phyloP scores from a whole-genome alignment of 1,140 invertebrate species.

The Semibalanus balanoides region DNA sequence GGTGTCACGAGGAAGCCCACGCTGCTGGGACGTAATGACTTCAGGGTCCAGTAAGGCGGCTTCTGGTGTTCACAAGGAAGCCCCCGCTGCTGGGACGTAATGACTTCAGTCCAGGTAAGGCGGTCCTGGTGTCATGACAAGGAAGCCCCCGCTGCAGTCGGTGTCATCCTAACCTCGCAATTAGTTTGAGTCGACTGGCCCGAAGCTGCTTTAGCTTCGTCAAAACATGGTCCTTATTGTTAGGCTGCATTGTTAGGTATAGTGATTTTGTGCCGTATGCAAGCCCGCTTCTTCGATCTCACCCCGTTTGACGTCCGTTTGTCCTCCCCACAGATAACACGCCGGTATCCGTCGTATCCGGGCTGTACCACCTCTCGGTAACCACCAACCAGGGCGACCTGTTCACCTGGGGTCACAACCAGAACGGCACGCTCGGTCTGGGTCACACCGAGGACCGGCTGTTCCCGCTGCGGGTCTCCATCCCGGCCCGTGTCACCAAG shows the following conservation, averaged over 20 bases:
- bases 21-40: slow-evolving; percentile 72
- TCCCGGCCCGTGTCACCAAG: neutral
- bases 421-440: slow-evolving; percentile 63
- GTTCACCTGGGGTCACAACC: slow-evolving; percentile 82
- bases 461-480: slow-evolving; percentile 65
- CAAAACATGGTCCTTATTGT: too few relatives aligned
- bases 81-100: slow-evolving; percentile 67
- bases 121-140: too few relatives aligned
- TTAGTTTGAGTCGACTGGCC: too few relatives aligned
- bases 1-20: too few relatives aligned
- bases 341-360: slow-evolving; percentile 30
- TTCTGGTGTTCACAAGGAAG: too few relatives aligned
- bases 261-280: too few relatives aligned
- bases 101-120: slow-evolving; percentile 50
- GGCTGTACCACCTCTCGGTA: slow-evolving; percentile 63
- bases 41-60: slow-evolving; percentile 46
- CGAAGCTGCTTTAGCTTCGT: too few relatives aligned
- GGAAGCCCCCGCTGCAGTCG: slow-evolving; percentile 53
- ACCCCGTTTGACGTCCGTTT: too few relatives aligned
- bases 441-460: slow-evolving; percentile 61
- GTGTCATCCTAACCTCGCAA: too few relatives aligned
- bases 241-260: too few relatives aligned
- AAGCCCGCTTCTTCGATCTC: too few relatives aligned
- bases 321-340: slow-evolving; percentile 34
- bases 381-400: slow-evolving; percentile 63